Conservation (phyloP, 2,888 invertebrate species). For the Steromphala cineraria region DNA sequence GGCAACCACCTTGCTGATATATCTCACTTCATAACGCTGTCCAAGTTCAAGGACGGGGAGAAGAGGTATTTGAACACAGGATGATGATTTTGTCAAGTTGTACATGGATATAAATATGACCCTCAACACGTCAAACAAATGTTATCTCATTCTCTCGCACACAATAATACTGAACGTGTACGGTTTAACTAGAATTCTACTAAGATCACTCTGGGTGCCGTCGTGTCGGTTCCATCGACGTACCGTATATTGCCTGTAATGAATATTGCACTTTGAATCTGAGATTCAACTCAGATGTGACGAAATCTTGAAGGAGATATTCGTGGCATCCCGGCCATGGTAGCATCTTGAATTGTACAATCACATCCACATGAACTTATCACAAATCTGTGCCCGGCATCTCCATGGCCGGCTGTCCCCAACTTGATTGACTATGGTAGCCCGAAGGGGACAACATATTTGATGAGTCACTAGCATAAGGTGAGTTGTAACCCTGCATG, state of each 20-base stretch:
- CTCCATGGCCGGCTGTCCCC: not conserved
- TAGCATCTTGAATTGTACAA: not conserved
- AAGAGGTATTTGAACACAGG: constrained; percentile 11
- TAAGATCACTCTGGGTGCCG: not conserved
- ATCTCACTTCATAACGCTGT: not conserved
- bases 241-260: not conserved
- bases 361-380: not conserved
- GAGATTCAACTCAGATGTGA: not conserved
- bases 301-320: not conserved
- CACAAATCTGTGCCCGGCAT: constrained; percentile 27
- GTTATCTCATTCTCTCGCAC: not conserved
- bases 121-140: not conserved
- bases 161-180: not conserved
- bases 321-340: not conserved
- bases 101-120: not conserved
- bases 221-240: not conserved
- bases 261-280: not conserved
- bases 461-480: constrained; percentile 21
- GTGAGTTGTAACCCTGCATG: constrained; percentile 14
- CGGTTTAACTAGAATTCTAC: not conserved
- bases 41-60: constrained; percentile 11
- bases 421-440: constrained; percentile 12
- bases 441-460: constrained; percentile 15
- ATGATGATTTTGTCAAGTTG: not conserved
- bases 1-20: not conserved